These are phyloP conservation scores for Drosophila colorata DNA, from an alignment of 2,888 invertebrate genomes.

Conservation along the genomic window DNA sequence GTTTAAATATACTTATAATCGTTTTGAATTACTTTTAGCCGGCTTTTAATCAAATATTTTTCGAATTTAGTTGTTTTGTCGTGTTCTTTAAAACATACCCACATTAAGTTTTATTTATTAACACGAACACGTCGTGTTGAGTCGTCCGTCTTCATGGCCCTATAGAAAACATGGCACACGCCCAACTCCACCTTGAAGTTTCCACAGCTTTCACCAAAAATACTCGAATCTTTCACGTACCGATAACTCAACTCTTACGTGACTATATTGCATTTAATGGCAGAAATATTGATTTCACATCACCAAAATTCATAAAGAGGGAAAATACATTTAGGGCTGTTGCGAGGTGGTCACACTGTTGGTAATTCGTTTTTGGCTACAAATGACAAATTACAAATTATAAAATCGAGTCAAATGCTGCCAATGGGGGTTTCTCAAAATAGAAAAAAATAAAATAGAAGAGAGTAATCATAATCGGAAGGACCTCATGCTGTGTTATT, in stretches of 20 bases:
- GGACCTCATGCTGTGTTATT: conserved; percentile 48
- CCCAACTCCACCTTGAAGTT: not conserved
- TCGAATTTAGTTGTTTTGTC: not conserved
- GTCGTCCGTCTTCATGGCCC: not conserved
- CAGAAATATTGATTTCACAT: conserved; percentile 66
- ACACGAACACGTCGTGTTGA: too few relatives aligned
- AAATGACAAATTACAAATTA: conserved; percentile 22
- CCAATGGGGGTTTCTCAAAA: not conserved
- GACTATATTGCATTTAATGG: conserved; percentile 49
- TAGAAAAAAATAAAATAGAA: not conserved
- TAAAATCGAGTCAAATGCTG: conserved; percentile 25
- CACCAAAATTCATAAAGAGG: conserved; percentile 21
- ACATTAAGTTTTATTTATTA: too few relatives aligned
- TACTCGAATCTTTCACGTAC: not conserved
- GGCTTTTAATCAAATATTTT: too few relatives aligned
- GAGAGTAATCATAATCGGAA: conserved; percentile 29
- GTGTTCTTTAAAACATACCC: too few relatives aligned
- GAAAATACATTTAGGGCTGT: conserved; percentile 8
- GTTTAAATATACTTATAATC: too few relatives aligned
- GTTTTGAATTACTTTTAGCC: too few relatives aligned
- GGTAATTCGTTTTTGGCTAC: conserved; percentile 3
- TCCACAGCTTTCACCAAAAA: not conserved
- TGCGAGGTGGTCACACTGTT: conserved; percentile 19
- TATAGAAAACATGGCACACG: not conserved
- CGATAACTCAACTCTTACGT: conserved; percentile 35